These are phyloP conservation scores for Cephalopterus ornatus DNA, from an alignment of 2,113 vertebrate genomes.

Conservation along the genomic window DNA sequence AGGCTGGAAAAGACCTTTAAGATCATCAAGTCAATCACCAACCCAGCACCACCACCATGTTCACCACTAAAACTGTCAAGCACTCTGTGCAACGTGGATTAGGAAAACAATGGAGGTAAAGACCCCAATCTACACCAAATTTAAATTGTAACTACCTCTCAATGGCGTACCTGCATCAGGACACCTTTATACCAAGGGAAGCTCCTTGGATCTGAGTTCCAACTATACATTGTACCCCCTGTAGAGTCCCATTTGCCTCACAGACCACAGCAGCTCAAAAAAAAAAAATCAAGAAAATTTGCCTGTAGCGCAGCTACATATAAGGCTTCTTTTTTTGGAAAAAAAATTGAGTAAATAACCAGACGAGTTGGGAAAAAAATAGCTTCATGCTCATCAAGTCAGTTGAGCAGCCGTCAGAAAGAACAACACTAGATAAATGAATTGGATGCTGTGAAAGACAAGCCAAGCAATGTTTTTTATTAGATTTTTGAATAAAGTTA, in stretches of 20 bases:
- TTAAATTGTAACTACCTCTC: neutral
- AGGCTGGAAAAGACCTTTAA: neutral
- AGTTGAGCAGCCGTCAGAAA: neutral
- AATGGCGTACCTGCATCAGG: neutral
- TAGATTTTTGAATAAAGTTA: neutral
- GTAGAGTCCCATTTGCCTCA: neutral
- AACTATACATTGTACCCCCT: neutral
- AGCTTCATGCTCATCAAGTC: neutral
- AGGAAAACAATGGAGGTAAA: neutral
- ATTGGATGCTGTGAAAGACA: neutral
- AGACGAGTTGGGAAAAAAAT: neutral
- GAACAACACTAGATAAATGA: neutral
- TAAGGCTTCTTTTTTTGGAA: neutral
- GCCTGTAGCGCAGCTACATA: neutral
- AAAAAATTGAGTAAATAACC: neutral
- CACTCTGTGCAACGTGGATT: neutral
- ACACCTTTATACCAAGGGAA: neutral
- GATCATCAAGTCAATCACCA: neutral
- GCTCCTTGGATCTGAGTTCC: neutral
- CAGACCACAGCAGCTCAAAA: neutral
- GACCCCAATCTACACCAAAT: neutral
- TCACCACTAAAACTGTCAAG: neutral
- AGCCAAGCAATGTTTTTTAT: neutral
- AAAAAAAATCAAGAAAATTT: neutral
- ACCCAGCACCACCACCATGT: neutral